Percentiles rank a stretch among this genome's conserved stretches.
Evolutionary conservation across 2,888 invertebrate genomes (phyloP).

Genomic region (Tribolium freemani): DNA sequence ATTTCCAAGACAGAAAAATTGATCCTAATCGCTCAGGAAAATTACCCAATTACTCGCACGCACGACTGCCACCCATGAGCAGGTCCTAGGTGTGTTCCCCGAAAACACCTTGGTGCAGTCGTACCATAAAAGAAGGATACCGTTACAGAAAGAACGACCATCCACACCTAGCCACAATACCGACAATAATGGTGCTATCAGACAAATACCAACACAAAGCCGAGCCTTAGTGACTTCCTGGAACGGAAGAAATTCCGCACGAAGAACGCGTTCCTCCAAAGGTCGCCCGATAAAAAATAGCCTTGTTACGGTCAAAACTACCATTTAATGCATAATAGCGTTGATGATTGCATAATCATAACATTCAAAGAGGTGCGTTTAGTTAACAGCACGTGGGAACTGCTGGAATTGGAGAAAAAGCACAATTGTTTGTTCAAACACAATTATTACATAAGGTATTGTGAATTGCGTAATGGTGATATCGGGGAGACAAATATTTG

Average conservation of each 20-base stretch:
- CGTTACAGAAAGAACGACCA: slow-evolving; percentile 17
- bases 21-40: background rate
- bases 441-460: slow-evolving; percentile 17
- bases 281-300: slow-evolving; percentile 10
- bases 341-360: slow-evolving; percentile 10
- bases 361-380: slow-evolving; percentile 2
- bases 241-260: slow-evolving; percentile 48
- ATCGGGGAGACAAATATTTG: slow-evolving; percentile 23
- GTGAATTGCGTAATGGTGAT: slow-evolving; percentile 13
- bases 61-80: slow-evolving; percentile 18
- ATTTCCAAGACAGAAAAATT: background rate
- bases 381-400: slow-evolving; percentile 24
- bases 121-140: background rate
- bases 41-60: slow-evolving; percentile 24
- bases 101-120: background rate
- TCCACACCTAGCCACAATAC: slow-evolving; percentile 30
- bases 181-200: slow-evolving; percentile 27
- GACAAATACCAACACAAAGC: slow-evolving; percentile 24
- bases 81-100: slow-evolving; percentile 20
- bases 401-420: slow-evolving; percentile 12
- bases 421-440: slow-evolving; percentile 5
- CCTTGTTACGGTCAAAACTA: background rate
- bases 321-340: slow-evolving; percentile 13
- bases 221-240: slow-evolving; percentile 39
- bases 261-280: slow-evolving; percentile 32